phyloP scores from a whole-genome alignment of 2,113 vertebrate genomes.

The Burhinus bistriatus region DNA sequence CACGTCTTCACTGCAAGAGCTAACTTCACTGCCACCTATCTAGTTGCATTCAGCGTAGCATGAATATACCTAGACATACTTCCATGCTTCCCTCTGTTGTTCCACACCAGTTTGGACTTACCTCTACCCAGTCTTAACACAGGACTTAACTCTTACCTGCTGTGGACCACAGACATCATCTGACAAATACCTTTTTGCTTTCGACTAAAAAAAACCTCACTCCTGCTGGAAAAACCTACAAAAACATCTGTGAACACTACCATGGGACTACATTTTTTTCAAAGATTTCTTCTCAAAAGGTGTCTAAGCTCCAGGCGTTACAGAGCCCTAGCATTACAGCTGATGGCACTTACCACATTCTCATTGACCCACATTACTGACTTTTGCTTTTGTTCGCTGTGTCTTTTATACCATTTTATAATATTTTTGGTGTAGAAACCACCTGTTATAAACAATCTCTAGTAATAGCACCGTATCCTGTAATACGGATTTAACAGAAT shows the following conservation, averaged over 20 bases:
- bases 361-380: background rate
- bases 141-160: background rate
- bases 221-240: background rate
- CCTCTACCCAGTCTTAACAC: background rate
- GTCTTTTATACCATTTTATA: background rate
- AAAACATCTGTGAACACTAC: background rate
- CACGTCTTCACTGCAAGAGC: background rate
- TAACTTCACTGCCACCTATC: background rate
- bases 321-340: background rate
- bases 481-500: background rate
- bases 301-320: background rate
- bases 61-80: background rate
- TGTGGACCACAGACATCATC: background rate
- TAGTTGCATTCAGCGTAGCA: background rate
- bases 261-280: background rate
- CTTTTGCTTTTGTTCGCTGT: background rate
- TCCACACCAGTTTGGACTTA: rapidly evolving
- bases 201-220: background rate
- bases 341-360: background rate
- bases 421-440: background rate
- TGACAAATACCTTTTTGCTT: background rate
- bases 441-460: background rate
- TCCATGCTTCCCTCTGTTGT: background rate
- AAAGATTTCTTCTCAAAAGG: background rate
- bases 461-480: background rate